These are phyloP conservation scores for Trissonchulus sp. DNA, from an alignment of 2,888 invertebrate species.

Conservation along the genomic window DNA sequence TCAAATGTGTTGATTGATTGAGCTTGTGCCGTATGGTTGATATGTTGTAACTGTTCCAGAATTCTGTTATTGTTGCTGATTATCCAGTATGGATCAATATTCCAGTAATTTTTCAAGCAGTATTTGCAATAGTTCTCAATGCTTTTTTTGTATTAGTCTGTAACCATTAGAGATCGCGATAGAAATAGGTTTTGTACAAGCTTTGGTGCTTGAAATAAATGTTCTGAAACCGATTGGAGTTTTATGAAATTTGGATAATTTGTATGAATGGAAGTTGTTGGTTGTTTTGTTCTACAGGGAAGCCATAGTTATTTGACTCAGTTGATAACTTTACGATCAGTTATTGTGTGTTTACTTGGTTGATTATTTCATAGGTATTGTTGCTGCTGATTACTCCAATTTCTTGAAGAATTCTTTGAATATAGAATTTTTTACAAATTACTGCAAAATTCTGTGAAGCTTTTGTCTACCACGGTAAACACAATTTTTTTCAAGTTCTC, in stretches of 20 bases:
- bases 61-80: not conserved
- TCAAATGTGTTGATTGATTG: not conserved
- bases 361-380: not conserved
- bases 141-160: not conserved
- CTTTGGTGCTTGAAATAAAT: not conserved
- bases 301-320: not conserved
- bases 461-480: not conserved
- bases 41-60: not conserved
- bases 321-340: not conserved
- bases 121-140: not conserved
- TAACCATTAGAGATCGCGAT: not conserved
- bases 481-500: not conserved
- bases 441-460: too few species aligned
- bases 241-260: conserved; percentile 22
- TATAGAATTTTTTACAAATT: too few species aligned
- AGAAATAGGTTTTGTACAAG: conserved; percentile 1
- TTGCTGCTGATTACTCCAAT: not conserved
- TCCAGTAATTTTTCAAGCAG: not conserved
- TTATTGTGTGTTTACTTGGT: not conserved
- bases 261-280: not conserved
- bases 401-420: not conserved
- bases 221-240: not conserved
- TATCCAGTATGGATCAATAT: not conserved
- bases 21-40: not conserved
- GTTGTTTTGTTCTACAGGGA: not conserved